Conservation (phyloP, 2,888 invertebrate genomes). For the Parascotia fuliginaria region DNA sequence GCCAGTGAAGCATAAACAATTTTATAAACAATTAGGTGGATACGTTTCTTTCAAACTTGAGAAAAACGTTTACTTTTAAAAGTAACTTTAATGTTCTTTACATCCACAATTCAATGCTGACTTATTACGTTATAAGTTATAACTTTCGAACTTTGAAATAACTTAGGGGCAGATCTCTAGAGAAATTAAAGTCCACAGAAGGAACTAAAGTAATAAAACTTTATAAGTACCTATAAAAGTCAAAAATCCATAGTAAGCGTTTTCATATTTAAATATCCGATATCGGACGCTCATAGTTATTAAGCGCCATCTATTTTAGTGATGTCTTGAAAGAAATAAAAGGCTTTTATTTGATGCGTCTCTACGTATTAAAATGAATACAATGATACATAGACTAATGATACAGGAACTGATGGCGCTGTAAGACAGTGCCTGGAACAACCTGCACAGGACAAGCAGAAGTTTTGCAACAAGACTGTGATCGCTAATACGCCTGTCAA, state of each 20-base stretch:
- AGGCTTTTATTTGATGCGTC: no score
- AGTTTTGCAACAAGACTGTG: no score
- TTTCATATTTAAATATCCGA: slow-evolving; percentile 4
- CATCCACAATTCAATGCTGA: slow-evolving; percentile 2
- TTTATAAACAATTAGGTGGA: neutral
- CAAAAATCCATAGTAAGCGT: slow-evolving; percentile 16
- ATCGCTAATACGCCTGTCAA: no score
- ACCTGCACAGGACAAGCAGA: no score
- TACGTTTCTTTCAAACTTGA: neutral
- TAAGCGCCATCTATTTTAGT: no score
- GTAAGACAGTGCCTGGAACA: no score
- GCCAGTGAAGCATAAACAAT: neutral
- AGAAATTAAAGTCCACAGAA: slow-evolving; percentile 19
- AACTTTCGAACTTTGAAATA: slow-evolving; percentile 35
- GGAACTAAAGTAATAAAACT: slow-evolving; percentile 38
- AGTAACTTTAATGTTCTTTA: neutral
- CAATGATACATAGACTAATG: no score
- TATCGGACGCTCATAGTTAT: slow-evolving; percentile 17
- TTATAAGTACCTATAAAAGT: slow-evolving; percentile 12
- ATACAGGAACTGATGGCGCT: no score
- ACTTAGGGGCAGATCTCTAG: slow-evolving; percentile 22
- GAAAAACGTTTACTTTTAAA: slow-evolving; percentile 4
- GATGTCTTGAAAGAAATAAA: no score
- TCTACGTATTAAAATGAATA: no score
- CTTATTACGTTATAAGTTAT: slow-evolving; percentile 22